Evolutionary conservation across 2,888 invertebrate genomes (phyloP).

Genomic region (Yponomeuta malinellus): DNA sequence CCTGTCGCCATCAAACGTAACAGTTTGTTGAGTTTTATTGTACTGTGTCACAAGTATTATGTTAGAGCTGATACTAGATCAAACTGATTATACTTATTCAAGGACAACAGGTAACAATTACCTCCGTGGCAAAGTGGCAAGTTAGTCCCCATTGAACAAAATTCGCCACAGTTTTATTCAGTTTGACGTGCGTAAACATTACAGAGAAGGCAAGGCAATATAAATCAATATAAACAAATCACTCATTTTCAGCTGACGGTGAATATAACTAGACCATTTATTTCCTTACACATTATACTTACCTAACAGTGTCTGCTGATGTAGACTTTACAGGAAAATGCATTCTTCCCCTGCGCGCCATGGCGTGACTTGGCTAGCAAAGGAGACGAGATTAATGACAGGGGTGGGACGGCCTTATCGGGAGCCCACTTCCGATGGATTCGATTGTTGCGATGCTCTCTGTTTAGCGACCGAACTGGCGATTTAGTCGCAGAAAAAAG

Average conservation of each 20-base stretch:
- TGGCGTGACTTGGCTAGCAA: constrained; percentile 56
- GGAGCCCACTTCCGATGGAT: constrained; percentile 38
- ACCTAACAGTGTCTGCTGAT: background rate
- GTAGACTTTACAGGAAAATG: constrained; percentile 4
- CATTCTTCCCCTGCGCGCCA: constrained; percentile 13
- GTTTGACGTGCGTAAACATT: too few species aligned
- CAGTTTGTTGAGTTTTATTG: too few species aligned
- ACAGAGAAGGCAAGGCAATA: too few species aligned
- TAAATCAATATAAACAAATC: too few species aligned
- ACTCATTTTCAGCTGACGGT: background rate
- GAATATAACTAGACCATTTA: background rate
- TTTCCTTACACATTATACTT: background rate
- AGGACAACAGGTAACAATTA: too few species aligned
- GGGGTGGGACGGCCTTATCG: constrained; percentile 44
- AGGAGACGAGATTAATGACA: constrained; percentile 67
- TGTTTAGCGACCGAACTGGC: background rate
- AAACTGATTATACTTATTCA: too few species aligned
- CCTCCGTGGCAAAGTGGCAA: too few species aligned
- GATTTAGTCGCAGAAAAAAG: background rate
- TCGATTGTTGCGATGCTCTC: constrained; percentile 34
- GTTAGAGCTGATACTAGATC: too few species aligned
- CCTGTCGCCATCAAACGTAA: too few species aligned
- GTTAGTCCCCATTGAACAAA: too few species aligned
- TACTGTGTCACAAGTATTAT: too few species aligned
- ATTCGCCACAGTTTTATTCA: too few species aligned